Base-by-base conservation (phyloP, 1,140 invertebrate genomes). In the Idris sp. region DNA sequence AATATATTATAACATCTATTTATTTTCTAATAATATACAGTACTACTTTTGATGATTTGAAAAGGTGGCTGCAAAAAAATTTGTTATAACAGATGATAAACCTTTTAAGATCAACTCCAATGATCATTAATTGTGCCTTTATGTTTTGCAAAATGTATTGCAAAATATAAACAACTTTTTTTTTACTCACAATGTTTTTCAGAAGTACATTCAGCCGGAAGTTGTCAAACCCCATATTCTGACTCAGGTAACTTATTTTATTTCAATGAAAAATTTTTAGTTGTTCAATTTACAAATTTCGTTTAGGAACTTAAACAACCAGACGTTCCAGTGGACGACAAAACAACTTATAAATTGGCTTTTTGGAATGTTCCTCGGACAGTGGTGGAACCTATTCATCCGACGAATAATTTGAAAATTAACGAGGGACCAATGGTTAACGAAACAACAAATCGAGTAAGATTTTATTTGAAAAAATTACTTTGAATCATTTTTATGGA, bases 121-220 rank as follows among this genome's bases (percentile, higher is more conserved):
- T n/a, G n/a, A n/a, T n/a, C n/a, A n/a, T n/a, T n/a, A n/a, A n/a
- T n/a, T n/a, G n/a, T n/a, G n/a, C n/a, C n/a, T n/a, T n/a, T n/a
- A n/a, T n/a, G n/a, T n/a, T n/a, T n/a, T n/a, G n/a, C n/a, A n/a
- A n/a, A n/a, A n/a, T n/a, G n/a, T n/a, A n/a, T n/a, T n/a, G n/a
- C n/a, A n/a, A n/a, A n/a, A n/a, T n/a, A n/a, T n/a, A n/a, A n/a
- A n/a, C n/a, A n/a, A n/a, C n/a, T n/a, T n/a, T n/a, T n/a, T n/a
- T n/a, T n/a, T n/a, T n/a, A n/a, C n/a, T n/a, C n/a, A n/a, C n/a
- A n/a, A n/a, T n/a, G n/a, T 38, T 40, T 76, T 77, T 10, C 43
- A 86, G 85, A 83, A 81, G 84, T 91, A 91, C 73, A 81, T 91
- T 40, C 91, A 91, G 77, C 91, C 90, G 2, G 61, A 89, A n/a